These are phyloP conservation scores for Nothobranchius kuhntae DNA, from an alignment of 2,113 vertebrate species.

Conservation along the genomic window DNA sequence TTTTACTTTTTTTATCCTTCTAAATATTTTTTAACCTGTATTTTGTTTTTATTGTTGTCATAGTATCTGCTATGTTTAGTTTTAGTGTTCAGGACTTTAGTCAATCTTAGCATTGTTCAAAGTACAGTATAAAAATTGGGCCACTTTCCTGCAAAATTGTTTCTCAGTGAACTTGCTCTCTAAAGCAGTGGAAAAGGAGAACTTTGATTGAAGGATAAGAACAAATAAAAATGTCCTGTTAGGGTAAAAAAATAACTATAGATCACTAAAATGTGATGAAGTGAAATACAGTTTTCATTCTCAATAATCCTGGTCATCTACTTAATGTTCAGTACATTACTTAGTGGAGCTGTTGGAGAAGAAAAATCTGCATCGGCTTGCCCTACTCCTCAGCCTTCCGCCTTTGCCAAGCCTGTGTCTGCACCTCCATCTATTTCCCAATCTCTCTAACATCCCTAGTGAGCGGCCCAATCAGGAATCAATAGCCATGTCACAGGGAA, in stretches of 20 bases:
- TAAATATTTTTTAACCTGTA: slow-evolving; percentile 40
- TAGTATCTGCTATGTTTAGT: too few relatives aligned
- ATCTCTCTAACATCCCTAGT: slow-evolving; percentile 40
- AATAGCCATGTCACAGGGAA: slow-evolving; percentile 67
- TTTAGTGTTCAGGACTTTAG: too few relatives aligned
- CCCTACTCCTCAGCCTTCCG: slow-evolving; percentile 38
- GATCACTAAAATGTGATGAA: slow-evolving; percentile 46
- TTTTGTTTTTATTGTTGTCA: too few relatives aligned
- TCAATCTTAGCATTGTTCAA: too few relatives aligned
- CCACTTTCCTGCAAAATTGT: too few relatives aligned
- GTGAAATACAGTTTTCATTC: slow-evolving; percentile 27
- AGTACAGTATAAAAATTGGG: too few relatives aligned
- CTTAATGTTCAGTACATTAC: neutral
- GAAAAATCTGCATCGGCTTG: slow-evolving; percentile 1
- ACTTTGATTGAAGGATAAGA: slow-evolving; percentile 31
- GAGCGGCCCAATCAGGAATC: slow-evolving; percentile 65
- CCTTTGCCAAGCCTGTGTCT: slow-evolving; percentile 30
- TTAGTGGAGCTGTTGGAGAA: too few relatives aligned
- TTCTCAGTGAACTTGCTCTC: too few relatives aligned
- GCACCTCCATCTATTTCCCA: slow-evolving; percentile 29
- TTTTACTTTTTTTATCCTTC: slow-evolving; percentile 24
- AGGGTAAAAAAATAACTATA: neutral
- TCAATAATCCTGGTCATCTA: slow-evolving; percentile 65
- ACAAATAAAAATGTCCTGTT: slow-evolving; percentile 39
- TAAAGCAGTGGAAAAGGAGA: too few relatives aligned